A percentile compares a stretch with the other conserved stretches of the same genome.
Evolutionary conservation across 2,113 vertebrate genomes (phyloP).

Genomic region (Chinchilla lanigera): DNA sequence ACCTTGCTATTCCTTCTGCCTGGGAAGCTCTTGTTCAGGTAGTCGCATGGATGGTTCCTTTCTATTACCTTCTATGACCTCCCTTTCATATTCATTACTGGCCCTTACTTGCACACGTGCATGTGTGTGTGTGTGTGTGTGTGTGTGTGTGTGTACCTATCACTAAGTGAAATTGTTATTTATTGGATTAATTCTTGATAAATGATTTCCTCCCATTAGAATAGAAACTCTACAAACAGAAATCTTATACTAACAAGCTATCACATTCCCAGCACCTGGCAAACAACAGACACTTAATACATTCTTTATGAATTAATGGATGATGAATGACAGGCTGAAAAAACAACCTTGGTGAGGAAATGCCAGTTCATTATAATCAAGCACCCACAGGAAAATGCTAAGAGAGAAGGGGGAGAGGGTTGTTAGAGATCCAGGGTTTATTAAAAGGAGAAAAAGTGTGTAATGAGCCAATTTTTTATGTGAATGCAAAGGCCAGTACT

Average conservation of each 20-base stretch:
- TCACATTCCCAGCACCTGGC: slow-evolving; percentile 15
- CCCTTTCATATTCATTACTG: not conserved
- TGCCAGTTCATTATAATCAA: slow-evolving; percentile 57
- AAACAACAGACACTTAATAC: slow-evolving; percentile 63
- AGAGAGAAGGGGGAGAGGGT: not conserved
- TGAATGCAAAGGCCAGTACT: slow-evolving; percentile 50
- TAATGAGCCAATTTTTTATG: slow-evolving; percentile 68
- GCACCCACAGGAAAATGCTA: not conserved
- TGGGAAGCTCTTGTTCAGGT: not conserved
- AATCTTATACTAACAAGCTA: slow-evolving; percentile 13
- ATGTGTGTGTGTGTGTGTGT: not conserved
- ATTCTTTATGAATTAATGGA: slow-evolving; percentile 50
- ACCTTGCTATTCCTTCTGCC: not conserved
- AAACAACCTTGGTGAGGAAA: slow-evolving; percentile 54
- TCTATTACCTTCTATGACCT: not conserved
- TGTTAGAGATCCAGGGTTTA: not conserved
- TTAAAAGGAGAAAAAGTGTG: slow-evolving; percentile 33
- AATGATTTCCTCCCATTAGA: not conserved
- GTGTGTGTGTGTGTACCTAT: not conserved
- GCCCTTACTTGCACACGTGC: not conserved
- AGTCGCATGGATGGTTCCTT: not conserved
- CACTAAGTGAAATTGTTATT: not conserved
- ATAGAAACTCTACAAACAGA: not conserved
- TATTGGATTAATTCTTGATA: slow-evolving; percentile 2
- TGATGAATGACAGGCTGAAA: slow-evolving; percentile 30